A percentile compares a stretch with the other conserved stretches of the same genome.
Evolutionary conservation across 2,888 invertebrate species (phyloP).

Genomic region (Proisotoma minuta): DNA sequence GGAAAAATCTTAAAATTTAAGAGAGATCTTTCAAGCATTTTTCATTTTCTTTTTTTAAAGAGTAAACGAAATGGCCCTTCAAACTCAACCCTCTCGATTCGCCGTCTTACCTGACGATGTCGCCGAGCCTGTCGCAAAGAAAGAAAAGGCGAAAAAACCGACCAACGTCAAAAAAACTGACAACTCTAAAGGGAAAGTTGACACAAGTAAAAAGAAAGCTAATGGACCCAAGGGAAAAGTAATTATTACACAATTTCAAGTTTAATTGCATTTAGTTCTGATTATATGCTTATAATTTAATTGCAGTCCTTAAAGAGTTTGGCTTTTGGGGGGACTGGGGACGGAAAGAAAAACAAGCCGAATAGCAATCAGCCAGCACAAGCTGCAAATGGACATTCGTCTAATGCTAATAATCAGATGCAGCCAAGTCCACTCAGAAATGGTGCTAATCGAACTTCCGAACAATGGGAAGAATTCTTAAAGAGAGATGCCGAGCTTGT

Average conservation of each 20-base stretch:
- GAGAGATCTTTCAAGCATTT: no score
- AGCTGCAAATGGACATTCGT: neutral
- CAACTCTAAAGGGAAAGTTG: neutral
- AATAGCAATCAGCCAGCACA: neutral
- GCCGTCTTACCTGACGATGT: conserved; percentile 44
- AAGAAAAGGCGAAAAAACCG: conserved; percentile 25
- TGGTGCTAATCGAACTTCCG: conserved; percentile 3
- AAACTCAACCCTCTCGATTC: conserved; percentile 38
- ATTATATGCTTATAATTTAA: neutral
- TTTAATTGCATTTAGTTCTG: no score
- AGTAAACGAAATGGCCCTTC: conserved; percentile 42
- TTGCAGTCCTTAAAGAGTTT: conserved; percentile 26
- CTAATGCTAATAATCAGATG: no score
- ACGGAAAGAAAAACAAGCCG: conserved; percentile 29
- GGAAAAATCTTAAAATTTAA: no score
- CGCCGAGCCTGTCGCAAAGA: conserved; percentile 40
- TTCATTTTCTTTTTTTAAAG: no score
- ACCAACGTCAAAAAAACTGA: conserved; percentile 2
- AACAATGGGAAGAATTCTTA: conserved; percentile 68
- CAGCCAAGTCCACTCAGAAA: neutral
- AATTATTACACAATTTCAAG: neutral
- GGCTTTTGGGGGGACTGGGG: conserved; percentile 34
- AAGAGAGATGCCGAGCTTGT: conserved; percentile 63
- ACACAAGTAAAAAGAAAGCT: neutral
- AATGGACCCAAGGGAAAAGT: neutral